Evolutionary conservation across 2,113 vertebrate genomes (phyloP).

Genomic region (Equus przewalskii): DNA sequence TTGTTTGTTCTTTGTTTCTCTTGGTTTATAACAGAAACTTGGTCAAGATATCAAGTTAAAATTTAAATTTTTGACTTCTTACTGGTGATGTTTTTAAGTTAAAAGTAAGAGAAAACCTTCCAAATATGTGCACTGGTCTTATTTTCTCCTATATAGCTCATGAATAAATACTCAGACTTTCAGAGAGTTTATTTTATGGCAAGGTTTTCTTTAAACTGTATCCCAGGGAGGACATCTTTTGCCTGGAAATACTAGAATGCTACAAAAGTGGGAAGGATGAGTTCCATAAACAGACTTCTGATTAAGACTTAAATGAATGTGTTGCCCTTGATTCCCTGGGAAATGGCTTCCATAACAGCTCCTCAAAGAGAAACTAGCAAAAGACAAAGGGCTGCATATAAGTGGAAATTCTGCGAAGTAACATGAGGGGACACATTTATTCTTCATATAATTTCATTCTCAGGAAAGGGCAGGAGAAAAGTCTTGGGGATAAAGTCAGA

Average conservation of each 20-base stretch:
- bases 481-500: not conserved
- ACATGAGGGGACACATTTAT: not conserved
- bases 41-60: not conserved
- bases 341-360: not conserved
- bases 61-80: not conserved
- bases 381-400: not conserved
- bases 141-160: not conserved
- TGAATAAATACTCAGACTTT: not conserved
- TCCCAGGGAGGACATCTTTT: not conserved
- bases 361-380: not conserved
- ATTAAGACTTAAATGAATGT: not conserved
- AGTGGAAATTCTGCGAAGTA: not conserved
- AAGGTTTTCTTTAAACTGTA: conserved; percentile 31
- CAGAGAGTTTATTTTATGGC: not conserved
- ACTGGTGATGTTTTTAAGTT: conserved; percentile 1
- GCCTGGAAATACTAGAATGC: not conserved
- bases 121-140: not conserved
- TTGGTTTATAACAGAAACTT: conserved; percentile 13
- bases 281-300: not conserved
- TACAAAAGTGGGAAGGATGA: not conserved
- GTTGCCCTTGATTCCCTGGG: not conserved
- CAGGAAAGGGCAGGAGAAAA: not conserved
- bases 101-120: not conserved
- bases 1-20: not conserved
- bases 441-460: not conserved